These are phyloP conservation scores for Stenodera caucasica DNA, from an alignment of 2,888 invertebrate genomes.

Conservation along the genomic window DNA sequence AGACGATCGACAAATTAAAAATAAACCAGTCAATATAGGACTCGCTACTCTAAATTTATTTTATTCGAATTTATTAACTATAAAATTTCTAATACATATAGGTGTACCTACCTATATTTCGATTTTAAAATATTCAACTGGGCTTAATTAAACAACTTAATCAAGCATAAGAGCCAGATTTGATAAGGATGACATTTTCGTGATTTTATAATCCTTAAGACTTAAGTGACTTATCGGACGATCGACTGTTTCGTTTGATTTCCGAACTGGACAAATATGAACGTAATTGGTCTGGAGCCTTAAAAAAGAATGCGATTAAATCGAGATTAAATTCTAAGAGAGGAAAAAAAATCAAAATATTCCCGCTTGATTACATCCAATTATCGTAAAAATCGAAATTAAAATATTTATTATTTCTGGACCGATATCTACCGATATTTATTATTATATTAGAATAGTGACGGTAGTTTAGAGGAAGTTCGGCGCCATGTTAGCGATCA, in stretches of 20 bases:
- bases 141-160: constrained; percentile 10
- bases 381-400: neutral
- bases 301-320: neutral
- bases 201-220: neutral
- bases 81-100: too few relatives aligned
- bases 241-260: neutral
- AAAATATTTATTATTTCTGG: too few relatives aligned
- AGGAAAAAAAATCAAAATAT: neutral
- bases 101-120: too few relatives aligned
- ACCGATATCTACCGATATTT: too few relatives aligned
- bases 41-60: neutral
- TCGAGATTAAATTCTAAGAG: neutral
- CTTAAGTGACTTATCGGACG: constrained; percentile 1
- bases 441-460: neutral
- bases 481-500: constrained; percentile 4
- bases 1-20: constrained; percentile 48
- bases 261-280: constrained; percentile 2
- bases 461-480: neutral
- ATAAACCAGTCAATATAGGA: constrained; percentile 35
- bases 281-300: neutral
- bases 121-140: neutral
- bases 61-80: too few relatives aligned
- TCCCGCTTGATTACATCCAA: constrained; percentile 1
- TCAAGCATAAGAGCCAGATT: constrained; percentile 1
- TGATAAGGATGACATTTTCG: neutral